phyloP scores from a whole-genome alignment of 2,888 invertebrate genomes.

The Dryadula phaetusa region DNA sequence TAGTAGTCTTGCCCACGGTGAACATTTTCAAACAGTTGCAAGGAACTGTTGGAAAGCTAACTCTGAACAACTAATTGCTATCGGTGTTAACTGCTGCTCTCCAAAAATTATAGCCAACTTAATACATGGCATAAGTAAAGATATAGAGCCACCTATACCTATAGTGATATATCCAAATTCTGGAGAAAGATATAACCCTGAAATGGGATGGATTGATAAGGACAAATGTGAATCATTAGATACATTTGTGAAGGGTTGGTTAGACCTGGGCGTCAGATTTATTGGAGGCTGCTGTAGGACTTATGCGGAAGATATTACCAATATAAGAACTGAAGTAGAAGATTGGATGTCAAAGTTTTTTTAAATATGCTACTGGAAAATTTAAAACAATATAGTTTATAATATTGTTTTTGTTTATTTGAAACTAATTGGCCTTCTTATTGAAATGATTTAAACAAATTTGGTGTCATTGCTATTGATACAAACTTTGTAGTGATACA shows the following conservation, averaged over 20 bases:
- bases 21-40: slow-evolving; percentile 88
- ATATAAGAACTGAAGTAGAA: slow-evolving; percentile 69
- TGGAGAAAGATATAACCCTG: slow-evolving; percentile 89
- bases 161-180: slow-evolving; percentile 96
- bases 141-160: slow-evolving; percentile 78
- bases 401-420: not conserved
- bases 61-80: slow-evolving; percentile 86
- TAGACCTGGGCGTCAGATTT: slow-evolving; percentile 90
- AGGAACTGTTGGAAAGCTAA: slow-evolving; percentile 87
- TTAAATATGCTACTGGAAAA: not conserved
- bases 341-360: not conserved
- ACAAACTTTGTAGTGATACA: not conserved
- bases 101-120: slow-evolving; percentile 66
- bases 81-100: slow-evolving; percentile 94
- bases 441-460: not conserved
- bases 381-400: not conserved
- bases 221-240: slow-evolving; percentile 87
- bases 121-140: slow-evolving; percentile 60
- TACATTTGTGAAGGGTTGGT: slow-evolving; percentile 89
- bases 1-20: slow-evolving; percentile 88
- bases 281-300: slow-evolving; percentile 96
- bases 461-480: not conserved
- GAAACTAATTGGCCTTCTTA: not conserved
- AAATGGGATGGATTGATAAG: slow-evolving; percentile 86
- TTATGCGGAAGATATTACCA: slow-evolving; percentile 89